These are phyloP conservation scores for Nanorana parkeri DNA, from an alignment of 2,113 vertebrate genomes.

Conservation along the genomic window DNA sequence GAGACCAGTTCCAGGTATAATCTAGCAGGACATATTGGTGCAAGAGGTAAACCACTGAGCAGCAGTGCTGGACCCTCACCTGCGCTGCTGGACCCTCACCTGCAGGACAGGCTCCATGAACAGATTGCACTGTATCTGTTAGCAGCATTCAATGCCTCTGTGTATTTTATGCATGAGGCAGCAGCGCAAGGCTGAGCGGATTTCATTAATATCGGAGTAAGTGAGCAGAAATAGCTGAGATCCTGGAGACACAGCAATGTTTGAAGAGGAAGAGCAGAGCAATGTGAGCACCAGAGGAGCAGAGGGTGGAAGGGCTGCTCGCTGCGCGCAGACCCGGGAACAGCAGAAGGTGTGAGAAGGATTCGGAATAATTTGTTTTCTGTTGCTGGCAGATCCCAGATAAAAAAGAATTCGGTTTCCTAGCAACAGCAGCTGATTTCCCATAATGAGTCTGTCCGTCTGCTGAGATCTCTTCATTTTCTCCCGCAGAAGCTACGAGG, in stretches of 20 bases:
- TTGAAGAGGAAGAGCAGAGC: neutral
- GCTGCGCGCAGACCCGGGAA: constrained; percentile 27
- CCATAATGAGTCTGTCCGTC: constrained; percentile 58
- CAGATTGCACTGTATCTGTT: constrained; percentile 18
- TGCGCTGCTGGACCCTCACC: too few species aligned
- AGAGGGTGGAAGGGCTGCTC: constrained; percentile 14
- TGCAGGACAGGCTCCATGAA: neutral
- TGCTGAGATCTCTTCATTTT: constrained; percentile 56
- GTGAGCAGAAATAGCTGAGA: constrained; percentile 14
- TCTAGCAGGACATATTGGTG: too few species aligned
- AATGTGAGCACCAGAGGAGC: neutral
- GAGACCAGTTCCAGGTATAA: too few species aligned
- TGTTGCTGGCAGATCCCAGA: constrained; percentile 57
- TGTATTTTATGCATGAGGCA: constrained; percentile 12
- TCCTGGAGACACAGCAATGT: neutral
- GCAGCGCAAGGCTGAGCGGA: neutral
- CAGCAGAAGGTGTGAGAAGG: constrained; percentile 48
- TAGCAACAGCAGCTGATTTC: constrained; percentile 57
- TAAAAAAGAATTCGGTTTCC: constrained; percentile 58
- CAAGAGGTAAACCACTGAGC: too few species aligned
- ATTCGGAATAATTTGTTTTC: constrained; percentile 58
- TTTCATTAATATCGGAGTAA: constrained; percentile 20
- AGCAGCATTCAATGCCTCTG: neutral
- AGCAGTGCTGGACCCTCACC: too few species aligned
- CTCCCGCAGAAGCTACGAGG: constrained; percentile 41